These are phyloP conservation scores for Synergus japonicus DNA, from an alignment of 2,888 invertebrate species.

Conservation along the genomic window DNA sequence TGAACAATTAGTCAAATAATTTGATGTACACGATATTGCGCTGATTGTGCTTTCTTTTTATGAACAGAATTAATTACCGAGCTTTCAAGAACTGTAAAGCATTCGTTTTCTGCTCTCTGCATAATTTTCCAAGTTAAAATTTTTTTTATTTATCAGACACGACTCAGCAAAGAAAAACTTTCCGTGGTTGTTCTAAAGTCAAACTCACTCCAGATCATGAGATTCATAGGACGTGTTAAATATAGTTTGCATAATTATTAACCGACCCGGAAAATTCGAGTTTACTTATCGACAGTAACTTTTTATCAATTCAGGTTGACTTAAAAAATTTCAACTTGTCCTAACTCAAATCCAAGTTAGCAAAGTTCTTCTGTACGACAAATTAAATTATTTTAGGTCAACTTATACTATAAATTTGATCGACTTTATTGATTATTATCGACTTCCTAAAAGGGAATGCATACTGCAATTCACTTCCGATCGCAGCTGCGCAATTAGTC, in stretches of 20 bases:
- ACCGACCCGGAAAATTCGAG: neutral
- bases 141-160: neutral
- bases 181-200: neutral
- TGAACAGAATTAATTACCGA: neutral
- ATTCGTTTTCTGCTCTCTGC: neutral
- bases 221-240: constrained; percentile 15
- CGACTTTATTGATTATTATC: neutral
- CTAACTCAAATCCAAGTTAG: neutral
- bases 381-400: neutral
- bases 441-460: neutral
- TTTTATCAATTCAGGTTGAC: neutral
- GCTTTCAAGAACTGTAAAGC: constrained; percentile 11
- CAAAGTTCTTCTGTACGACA: neutral
- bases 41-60: neutral
- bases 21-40: neutral
- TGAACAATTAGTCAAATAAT: neutral
- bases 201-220: constrained; percentile 6
- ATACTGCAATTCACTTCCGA: neutral
- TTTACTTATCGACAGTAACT: neutral
- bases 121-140: neutral
- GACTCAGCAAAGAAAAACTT: constrained; percentile 9
- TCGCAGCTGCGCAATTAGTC: neutral
- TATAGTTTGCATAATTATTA: constrained; percentile 4
- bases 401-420: neutral
- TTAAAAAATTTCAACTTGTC: neutral